Conservation (phyloP, 2,113 vertebrate species). For the Caracal caracal region DNA sequence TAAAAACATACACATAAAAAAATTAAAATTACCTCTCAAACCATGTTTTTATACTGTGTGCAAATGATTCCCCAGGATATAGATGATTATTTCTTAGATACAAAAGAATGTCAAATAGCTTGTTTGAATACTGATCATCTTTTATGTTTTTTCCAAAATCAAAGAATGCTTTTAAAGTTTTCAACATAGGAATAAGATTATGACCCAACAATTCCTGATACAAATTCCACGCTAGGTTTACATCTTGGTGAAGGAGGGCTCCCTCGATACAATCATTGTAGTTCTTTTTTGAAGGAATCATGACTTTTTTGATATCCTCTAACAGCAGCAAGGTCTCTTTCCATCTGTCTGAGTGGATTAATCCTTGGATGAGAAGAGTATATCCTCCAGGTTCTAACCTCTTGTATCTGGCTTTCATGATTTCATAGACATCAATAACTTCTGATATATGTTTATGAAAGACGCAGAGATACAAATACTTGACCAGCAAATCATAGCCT, state of each 20-base stretch:
- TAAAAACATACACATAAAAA: constrained; percentile 17
- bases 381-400: constrained; percentile 89
- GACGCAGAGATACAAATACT: constrained; percentile 92
- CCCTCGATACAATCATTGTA: constrained; percentile 90
- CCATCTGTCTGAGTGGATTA: constrained; percentile 91
- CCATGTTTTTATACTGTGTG: constrained; percentile 92
- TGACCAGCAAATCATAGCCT: constrained; percentile 89
- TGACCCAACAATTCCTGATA: constrained; percentile 89
- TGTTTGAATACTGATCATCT: constrained; percentile 84
- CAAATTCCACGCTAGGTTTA: constrained; percentile 87
- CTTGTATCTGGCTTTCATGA: constrained; percentile 91
- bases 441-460: constrained; percentile 87
- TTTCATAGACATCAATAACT: constrained; percentile 91
- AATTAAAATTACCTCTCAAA: constrained; percentile 93
- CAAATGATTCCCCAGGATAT: constrained; percentile 90
- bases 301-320: constrained; percentile 88
- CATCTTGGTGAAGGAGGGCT: constrained; percentile 87
- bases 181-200: constrained; percentile 86
- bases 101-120: constrained; percentile 88
- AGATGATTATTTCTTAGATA: constrained; percentile 93
- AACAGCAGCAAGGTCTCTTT: constrained; percentile 88
- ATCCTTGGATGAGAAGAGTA: constrained; percentile 90
- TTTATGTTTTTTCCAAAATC: constrained; percentile 79
- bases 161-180: constrained; percentile 90
- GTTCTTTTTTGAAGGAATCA: constrained; percentile 87